phyloP scores from a whole-genome alignment of 2,797 vertebrate species.

The Microchirus variegatus region DNA sequence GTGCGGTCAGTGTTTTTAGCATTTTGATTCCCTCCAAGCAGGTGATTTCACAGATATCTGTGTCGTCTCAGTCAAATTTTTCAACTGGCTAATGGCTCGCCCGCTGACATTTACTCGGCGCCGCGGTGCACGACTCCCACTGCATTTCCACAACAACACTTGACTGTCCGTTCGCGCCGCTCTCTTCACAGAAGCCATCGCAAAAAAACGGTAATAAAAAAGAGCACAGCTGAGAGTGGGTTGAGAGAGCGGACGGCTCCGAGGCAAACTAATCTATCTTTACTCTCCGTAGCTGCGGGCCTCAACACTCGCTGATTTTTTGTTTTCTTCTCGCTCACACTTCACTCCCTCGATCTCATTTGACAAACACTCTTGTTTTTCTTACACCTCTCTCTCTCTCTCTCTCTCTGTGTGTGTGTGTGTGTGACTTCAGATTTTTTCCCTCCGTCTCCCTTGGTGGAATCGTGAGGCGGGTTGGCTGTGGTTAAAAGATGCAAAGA shows the following conservation, averaged over 20 bases:
- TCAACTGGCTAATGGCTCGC: conserved; percentile 38
- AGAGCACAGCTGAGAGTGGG: conserved; percentile 66
- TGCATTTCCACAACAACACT: conserved; percentile 58
- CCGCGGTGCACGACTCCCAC: conserved; percentile 60
- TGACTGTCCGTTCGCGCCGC: conserved; percentile 56
- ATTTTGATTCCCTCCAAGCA: conserved; percentile 32
- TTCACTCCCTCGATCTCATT: conserved; percentile 33
- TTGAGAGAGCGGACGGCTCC: conserved; percentile 67
- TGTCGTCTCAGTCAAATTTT: conserved; percentile 39
- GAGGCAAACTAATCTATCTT: conserved; percentile 76
- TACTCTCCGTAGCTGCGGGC: conserved; percentile 64
- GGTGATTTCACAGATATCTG: conserved; percentile 38
- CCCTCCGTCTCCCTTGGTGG: conserved; percentile 35
- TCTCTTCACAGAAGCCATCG: conserved; percentile 64
- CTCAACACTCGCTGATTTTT: conserved; percentile 60
- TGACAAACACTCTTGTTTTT: conserved; percentile 56
- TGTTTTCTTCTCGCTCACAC: conserved; percentile 60
- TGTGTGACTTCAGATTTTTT: conserved; percentile 47
- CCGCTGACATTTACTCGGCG: conserved; percentile 63
- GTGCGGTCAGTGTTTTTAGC: background rate
- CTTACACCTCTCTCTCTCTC: conserved; percentile 54
- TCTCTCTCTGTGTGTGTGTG: no score
- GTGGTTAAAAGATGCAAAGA: conserved; percentile 35
- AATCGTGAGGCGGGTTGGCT: conserved; percentile 42
- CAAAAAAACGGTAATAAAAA: conserved; percentile 73